Evolutionary conservation across 2,113 vertebrate genomes (phyloP), one percentile per base, ranked within the genome.

Genomic region (Salvator merianae): DNA sequence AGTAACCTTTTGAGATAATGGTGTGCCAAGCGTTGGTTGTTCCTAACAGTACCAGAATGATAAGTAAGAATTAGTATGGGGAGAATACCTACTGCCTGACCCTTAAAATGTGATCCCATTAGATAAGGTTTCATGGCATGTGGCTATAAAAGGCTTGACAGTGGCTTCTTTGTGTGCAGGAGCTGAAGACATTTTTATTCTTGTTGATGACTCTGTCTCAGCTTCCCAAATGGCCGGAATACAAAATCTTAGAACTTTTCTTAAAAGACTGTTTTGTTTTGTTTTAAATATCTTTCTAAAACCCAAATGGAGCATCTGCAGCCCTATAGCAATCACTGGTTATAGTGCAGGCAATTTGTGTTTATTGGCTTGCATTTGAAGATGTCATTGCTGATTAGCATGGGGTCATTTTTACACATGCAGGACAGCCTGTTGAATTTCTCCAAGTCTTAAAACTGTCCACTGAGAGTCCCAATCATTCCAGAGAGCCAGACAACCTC

Each of bases 1-100:
- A 53, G 18, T 82, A 75, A 83, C 36, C 40, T 86, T 86, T 3
- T 65, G 47, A 86, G 83, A 88, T 62, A 86, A n/a, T 72, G 81
- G 28, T 75, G 18, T 3, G 80, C 4, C 76, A 88, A 53, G 4
- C 5, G 20, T 81, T n/a, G 82, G 4, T 70, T 14, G 5, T 87
- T 77, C 13, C 1, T 87, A 79, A 74, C 20, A 84, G 28, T 26
- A 18, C 0, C 28, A 72, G 66, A 84, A 83, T 18, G 79, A 62
- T 43, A 34, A 86, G 14, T 81, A 63, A 75, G 3, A n/a, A 76
- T 77, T 79, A 78, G 84, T 74, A 3, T 86, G 77, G 81, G 81
- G 16, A 34, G 43, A 1, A 12, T 73, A 74, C 8, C 6, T 80
- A 70, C 34, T 77, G 0, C 62, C 8, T 86, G 77, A 86, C 22